Conservation (phyloP, 1,140 invertebrate species). For the Thaumetopoea pityocampa region DNA sequence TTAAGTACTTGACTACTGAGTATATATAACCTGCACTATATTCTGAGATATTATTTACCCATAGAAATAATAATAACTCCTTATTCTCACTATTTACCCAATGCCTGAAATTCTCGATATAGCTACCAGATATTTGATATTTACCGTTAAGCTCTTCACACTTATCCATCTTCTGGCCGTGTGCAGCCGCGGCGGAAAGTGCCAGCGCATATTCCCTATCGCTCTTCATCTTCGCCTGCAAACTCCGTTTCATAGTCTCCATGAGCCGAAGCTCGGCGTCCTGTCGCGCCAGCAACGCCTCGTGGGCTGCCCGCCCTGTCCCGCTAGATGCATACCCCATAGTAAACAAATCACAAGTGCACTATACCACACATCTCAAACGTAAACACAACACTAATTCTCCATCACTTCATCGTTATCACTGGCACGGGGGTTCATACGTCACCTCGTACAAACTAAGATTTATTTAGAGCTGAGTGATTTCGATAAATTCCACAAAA, state of each 20-base stretch:
- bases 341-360: conserved; percentile 41
- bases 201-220: conserved; percentile 92
- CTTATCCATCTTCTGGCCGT: conserved; percentile 90
- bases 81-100: too few species aligned
- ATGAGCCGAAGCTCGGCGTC: conserved; percentile 93
- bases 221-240: conserved; percentile 90
- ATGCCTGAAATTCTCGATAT: too few species aligned
- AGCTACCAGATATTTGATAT: too few species aligned
- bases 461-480: conserved; percentile 28
- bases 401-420: conserved; percentile 65
- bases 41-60: too few species aligned
- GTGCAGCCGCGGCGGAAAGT: conserved; percentile 84
- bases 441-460: conserved; percentile 33
- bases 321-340: conserved; percentile 93
- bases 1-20: too few species aligned
- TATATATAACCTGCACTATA: too few species aligned
- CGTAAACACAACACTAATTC: conserved; percentile 66
- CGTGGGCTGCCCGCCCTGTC: conserved; percentile 88
- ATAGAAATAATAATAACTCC: too few species aligned
- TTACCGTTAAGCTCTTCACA: conserved; percentile 85
- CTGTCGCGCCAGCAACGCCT: conserved; percentile 89
- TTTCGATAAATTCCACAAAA: conserved; percentile 7
- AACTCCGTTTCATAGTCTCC: conserved; percentile 91
- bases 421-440: conserved; percentile 47
- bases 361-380: conserved; percentile 59